Percentiles rank a stretch among this genome's conserved stretches.
Evolutionary conservation across 2,797 vertebrate species (phyloP).

Genomic region (Smutsia gigantea): DNA sequence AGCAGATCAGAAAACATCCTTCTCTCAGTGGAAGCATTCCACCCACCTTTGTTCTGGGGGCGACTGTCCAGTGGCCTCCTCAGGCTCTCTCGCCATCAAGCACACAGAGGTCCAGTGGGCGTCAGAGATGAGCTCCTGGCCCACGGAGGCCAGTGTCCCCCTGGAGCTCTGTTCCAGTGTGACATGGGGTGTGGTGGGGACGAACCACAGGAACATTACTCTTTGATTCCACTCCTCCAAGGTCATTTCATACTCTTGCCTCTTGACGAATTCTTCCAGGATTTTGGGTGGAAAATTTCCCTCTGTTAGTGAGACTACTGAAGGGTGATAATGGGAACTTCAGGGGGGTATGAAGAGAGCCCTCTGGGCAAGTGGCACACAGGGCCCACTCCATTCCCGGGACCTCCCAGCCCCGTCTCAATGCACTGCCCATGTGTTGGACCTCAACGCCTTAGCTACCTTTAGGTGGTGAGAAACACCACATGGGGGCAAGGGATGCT

Average conservation of each 20-base stretch:
- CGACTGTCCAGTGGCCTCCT: neutral
- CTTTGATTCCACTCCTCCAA: neutral
- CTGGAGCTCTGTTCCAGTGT: neutral
- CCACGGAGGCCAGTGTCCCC: neutral
- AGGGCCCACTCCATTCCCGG: neutral
- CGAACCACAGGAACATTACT: neutral
- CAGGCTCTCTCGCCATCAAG: neutral
- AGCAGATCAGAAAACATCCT: neutral
- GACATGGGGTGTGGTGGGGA: accelerated
- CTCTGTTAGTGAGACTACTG: neutral
- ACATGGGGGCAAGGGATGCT: neutral
- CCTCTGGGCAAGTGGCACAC: neutral
- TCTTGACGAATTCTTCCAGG: neutral
- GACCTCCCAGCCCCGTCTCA: neutral
- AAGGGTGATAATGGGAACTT: neutral
- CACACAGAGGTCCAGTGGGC: accelerated
- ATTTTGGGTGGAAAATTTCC: neutral
- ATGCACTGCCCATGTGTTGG: accelerated
- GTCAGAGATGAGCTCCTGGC: neutral
- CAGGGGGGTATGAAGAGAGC: neutral
- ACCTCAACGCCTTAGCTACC: neutral
- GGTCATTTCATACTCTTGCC: neutral
- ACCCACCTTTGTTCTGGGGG: neutral
- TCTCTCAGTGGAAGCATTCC: neutral
- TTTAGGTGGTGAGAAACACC: neutral